Base-by-base conservation (phyloP, 1,140 invertebrate genomes). In the Dendroctonus ponderosae region DNA sequence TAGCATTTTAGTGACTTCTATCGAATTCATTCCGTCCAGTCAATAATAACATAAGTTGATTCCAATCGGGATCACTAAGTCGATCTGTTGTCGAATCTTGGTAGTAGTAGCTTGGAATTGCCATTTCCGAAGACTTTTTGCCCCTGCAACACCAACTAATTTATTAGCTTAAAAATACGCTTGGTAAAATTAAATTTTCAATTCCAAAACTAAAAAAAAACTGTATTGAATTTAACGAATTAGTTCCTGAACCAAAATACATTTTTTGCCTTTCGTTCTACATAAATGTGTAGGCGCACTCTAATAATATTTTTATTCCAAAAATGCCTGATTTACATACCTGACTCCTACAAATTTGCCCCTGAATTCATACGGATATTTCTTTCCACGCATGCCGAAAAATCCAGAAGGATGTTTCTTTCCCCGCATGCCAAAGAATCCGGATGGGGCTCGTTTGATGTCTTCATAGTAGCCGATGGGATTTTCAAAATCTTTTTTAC, bases 321-420 rank as follows among this genome's bases (percentile, higher is more conserved):
- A 59, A 11, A 46, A 44, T 7, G 15, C 11, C 2, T 46, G 12
- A 59, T 6, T 8, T 58, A 7, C 49, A 6, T 67, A 67, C 65
- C 65, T 67, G 48, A 67, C 86, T 8, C 87, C 88, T 40, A 89
- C 84, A 73, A 89, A 90, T 77, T 86, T 84, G 9, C 83, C 82
- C 6, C 76, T 61, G 54, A 76, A 74, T 60, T 84, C 77, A 48
- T 83, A 82, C 2, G 80, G 72, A 70, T 79, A 80, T 65, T 84
- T 85, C 51, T 82, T 82, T 0, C 80, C 80, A 38, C 80, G 68
- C 75, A 77, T 78, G 6, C 77, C 79, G 58, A 79, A 79, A 59
- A 79, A 79, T 15, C 71, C 78, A 67, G 43, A 79, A 56, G 5
- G 74, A 54, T 71, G 71, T 63, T 83, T 83, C 70, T 83, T 83